Conservation (phyloP, 1,140 invertebrate genomes). For the Nebria ingens region DNA sequence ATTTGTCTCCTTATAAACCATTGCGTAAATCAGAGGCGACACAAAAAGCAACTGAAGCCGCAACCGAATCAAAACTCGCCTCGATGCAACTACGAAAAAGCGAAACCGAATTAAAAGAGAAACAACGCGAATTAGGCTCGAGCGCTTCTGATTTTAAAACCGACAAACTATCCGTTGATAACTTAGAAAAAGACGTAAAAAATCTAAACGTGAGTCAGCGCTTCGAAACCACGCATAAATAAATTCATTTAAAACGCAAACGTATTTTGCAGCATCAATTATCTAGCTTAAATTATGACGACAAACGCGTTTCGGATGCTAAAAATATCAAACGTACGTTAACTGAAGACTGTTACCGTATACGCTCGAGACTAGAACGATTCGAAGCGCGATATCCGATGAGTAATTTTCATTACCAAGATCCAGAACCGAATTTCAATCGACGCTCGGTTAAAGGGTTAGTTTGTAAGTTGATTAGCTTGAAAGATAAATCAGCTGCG, state of each 20-base stretch:
- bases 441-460: constrained; percentile 65
- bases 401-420: constrained; percentile 61
- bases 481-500: constrained; percentile 60
- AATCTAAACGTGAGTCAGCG: constrained; percentile 37
- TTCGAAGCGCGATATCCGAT: constrained; percentile 57
- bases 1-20: not conserved
- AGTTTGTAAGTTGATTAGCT: constrained; percentile 55
- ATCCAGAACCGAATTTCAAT: constrained; percentile 72
- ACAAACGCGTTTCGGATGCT: constrained; percentile 50
- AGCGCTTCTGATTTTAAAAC: constrained; percentile 62
- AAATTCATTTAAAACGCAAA: constrained; percentile 1
- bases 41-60: constrained; percentile 59
- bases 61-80: constrained; percentile 70
- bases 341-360: constrained; percentile 38
- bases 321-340: constrained; percentile 41
- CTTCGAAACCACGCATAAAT: too few relatives aligned
- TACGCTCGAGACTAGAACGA: constrained; percentile 46
- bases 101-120: constrained; percentile 54
- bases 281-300: constrained; percentile 53
- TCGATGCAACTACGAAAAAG: constrained; percentile 66
- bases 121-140: constrained; percentile 56
- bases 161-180: constrained; percentile 53
- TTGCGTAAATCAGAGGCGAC: constrained; percentile 63
- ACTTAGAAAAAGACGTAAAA: constrained; percentile 50
- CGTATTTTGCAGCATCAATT: constrained; percentile 6